Base-by-base conservation (phyloP, 2,797 vertebrate genomes). In the Anguilla marmorata region DNA sequence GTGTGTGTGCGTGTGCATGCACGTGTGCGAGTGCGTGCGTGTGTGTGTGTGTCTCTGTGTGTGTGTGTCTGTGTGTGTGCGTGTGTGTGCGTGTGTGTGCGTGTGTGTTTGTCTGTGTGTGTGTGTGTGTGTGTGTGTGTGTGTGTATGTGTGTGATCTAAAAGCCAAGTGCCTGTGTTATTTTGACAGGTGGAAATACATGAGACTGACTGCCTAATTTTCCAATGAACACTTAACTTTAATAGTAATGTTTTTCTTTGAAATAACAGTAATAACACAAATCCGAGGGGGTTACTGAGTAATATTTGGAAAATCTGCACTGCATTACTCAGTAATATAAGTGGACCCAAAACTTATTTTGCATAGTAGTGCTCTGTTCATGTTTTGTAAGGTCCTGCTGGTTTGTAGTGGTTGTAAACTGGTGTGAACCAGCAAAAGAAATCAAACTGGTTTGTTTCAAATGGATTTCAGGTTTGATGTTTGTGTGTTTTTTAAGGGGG, bases 1-100 rank as follows among this genome's bases (percentile, higher is more conserved):
- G 74, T 37, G 37, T 37, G 74, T 37, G 11, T 37, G 92, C 89
- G 88, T 91, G 90, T 76, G 14, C 33, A 12, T 76, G 72, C n/a
- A 7, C 8, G 1, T 76, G 27, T 76, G 33, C 33, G 27, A 33
- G 33, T 37, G 27, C 12, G 72, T 37, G 30, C 16, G 72, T 76
- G 72, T 3, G 14, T 76, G 72, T 0, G 72, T 37, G 72, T 19
- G 72, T 74, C 5, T 74, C 27, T 12, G n/a, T n/a, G 33, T 11
- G 86, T 79, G 54, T 66, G 87, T 58, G n/a, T 58, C 6, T 80
- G 52, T 80, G 30, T 76, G 72, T 16, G 33, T 76, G 72, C n/a
- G 72, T 16, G 69, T 74, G n/a, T 74, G 69, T 12, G n/a, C 33
- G 69, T 30, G 0, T 54, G 50, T 83, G 54, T 87, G 86, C 45